These are phyloP conservation scores for Dendroctonus valens DNA, from an alignment of 1,140 invertebrate species.

Conservation along the genomic window DNA sequence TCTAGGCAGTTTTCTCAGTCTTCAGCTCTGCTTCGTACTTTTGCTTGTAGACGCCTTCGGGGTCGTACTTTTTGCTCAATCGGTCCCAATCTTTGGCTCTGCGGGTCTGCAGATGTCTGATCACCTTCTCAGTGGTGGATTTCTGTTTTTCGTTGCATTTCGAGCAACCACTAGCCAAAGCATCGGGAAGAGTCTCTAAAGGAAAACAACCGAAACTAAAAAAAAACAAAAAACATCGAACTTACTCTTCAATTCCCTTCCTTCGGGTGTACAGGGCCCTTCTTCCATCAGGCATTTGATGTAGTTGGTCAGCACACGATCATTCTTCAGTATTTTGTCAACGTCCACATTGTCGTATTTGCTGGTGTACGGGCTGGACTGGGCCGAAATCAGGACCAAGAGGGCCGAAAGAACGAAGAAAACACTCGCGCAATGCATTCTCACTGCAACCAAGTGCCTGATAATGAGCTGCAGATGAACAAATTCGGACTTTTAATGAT, in stretches of 20 bases:
- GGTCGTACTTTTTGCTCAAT: conserved; percentile 54
- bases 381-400: conserved; percentile 10
- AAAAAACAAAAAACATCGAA: neutral
- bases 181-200: conserved; percentile 54
- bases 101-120: conserved; percentile 49
- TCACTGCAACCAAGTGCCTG: neutral
- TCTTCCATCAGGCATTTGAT: conserved; percentile 67
- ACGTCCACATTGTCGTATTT: conserved; percentile 67
- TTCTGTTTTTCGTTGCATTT: conserved; percentile 55
- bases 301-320: conserved; percentile 63
- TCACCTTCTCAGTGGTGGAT: conserved; percentile 50
- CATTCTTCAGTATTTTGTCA: conserved; percentile 62
- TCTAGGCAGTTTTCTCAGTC: neutral
- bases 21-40: conserved; percentile 45
- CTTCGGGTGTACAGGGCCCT: conserved; percentile 68
- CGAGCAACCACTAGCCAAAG: conserved; percentile 50
- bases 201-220: neutral
- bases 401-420: conserved; percentile 9
- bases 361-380: conserved; percentile 50
- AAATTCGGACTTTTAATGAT: neutral
- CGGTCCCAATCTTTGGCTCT: conserved; percentile 49
- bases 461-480: neutral
- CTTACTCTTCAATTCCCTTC: conserved; percentile 68
- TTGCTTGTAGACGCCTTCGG: conserved; percentile 49
- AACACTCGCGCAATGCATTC: conserved; percentile 11